phyloP scores from a whole-genome alignment of 2,797 vertebrate species.

The Psittacula derbiana region DNA sequence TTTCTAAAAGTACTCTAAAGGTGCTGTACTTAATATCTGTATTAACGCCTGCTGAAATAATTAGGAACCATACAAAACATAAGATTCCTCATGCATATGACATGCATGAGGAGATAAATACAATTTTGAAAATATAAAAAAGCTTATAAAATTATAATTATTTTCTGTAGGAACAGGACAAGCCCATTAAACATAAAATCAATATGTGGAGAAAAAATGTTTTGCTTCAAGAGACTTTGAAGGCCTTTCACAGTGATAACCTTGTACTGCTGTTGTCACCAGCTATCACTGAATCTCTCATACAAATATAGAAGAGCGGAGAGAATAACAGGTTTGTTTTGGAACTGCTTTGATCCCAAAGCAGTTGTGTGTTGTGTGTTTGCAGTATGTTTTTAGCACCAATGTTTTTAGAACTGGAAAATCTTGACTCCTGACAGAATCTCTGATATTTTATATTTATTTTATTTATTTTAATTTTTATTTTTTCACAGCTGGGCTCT shows the following conservation, averaged over 20 bases:
- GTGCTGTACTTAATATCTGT: not conserved
- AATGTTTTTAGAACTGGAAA: not conserved
- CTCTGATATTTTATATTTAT: accelerated
- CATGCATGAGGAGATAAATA: not conserved
- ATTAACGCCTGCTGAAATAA: not conserved
- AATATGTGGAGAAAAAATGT: not conserved
- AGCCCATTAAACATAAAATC: not conserved
- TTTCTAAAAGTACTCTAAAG: not conserved
- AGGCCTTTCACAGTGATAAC: not conserved
- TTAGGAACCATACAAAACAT: not conserved
- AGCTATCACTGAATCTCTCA: not conserved
- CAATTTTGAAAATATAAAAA: not conserved
- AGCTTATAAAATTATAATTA: not conserved
- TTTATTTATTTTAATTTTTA: no score
- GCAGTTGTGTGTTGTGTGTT: not conserved
- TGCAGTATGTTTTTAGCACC: not conserved
- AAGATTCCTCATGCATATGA: not conserved
- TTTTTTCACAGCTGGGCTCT: not conserved
- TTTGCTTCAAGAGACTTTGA: not conserved
- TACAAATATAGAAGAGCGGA: not conserved
- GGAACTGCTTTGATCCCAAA: not conserved
- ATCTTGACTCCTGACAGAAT: not conserved
- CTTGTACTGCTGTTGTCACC: not conserved
- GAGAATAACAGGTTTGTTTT: not conserved
- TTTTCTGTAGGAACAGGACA: not conserved